Percentiles rank a stretch among this genome's conserved stretches.
Evolutionary conservation across 2,888 invertebrate genomes (phyloP).

Genomic region (Nephrotoma guestfalica): DNA sequence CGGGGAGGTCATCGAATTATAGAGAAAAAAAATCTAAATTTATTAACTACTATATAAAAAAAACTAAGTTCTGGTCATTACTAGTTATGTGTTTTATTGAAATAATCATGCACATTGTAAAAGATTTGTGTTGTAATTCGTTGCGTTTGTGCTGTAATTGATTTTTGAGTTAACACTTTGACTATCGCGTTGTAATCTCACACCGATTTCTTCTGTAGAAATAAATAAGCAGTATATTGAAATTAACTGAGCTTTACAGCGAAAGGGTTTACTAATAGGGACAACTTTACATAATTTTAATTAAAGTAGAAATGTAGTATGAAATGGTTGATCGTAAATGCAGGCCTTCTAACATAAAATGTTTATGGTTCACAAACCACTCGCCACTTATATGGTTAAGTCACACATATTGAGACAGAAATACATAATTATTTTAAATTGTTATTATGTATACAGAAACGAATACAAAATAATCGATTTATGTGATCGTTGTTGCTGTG

Average conservation of each 20-base stretch:
- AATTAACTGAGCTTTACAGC: not conserved
- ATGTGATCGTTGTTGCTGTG: not conserved
- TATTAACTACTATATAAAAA: not conserved
- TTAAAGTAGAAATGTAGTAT: not conserved
- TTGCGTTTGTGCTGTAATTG: not conserved
- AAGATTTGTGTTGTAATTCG: not conserved
- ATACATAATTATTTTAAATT: not conserved
- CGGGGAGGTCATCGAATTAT: not conserved
- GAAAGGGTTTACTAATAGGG: not conserved
- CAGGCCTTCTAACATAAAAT: not conserved
- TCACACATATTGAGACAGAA: not conserved
- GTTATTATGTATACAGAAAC: not conserved
- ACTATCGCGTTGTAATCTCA: not conserved
- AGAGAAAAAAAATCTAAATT: not conserved
- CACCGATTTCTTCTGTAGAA: too few species aligned
- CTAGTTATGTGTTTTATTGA: not conserved
- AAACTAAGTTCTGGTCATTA: not conserved
- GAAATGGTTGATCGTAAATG: not conserved
- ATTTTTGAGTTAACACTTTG: not conserved
- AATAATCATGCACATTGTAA: not conserved
- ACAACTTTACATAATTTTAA: not conserved
- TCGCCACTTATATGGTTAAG: not conserved
- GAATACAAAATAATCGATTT: not conserved
- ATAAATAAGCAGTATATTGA: not conserved
- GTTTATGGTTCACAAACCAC: not conserved